phyloP scores from a whole-genome alignment of 2,797 vertebrate species.

The Anabacerthia variegaticeps region DNA sequence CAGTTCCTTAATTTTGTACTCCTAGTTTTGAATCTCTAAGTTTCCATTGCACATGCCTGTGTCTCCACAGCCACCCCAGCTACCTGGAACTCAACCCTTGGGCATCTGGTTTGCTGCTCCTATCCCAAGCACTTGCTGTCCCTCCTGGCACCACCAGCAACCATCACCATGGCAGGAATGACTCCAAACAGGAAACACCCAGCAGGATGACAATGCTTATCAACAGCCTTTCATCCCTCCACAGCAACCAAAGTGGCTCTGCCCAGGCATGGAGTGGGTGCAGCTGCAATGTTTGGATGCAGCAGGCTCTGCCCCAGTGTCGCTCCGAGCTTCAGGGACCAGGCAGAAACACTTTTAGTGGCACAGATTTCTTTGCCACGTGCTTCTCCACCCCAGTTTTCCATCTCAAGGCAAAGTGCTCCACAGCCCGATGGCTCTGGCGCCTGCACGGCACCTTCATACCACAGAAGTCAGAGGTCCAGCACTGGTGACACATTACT shows the following conservation, averaged over 20 bases:
- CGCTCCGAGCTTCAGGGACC: not conserved
- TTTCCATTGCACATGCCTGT: rapidly evolving
- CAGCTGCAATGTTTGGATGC: not conserved
- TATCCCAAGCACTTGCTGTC: not conserved
- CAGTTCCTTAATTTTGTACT: not conserved
- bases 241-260: not conserved
- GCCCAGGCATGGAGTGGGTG: rapidly evolving
- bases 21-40: not conserved
- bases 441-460: not conserved
- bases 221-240: not conserved
- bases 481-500: not conserved
- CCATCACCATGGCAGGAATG: not conserved
- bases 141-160: not conserved
- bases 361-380: not conserved
- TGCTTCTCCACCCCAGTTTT: not conserved
- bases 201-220: not conserved
- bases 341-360: not conserved
- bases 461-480: not conserved
- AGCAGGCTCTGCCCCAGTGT: not conserved
- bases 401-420: not conserved
- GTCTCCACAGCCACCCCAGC: not conserved
- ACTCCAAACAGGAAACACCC: not conserved
- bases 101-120: not conserved
- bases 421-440: rapidly evolving
- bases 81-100: not conserved